These are phyloP conservation scores for Zaprionus obscuricornis DNA, from an alignment of 2,888 invertebrate species.

Conservation along the genomic window DNA sequence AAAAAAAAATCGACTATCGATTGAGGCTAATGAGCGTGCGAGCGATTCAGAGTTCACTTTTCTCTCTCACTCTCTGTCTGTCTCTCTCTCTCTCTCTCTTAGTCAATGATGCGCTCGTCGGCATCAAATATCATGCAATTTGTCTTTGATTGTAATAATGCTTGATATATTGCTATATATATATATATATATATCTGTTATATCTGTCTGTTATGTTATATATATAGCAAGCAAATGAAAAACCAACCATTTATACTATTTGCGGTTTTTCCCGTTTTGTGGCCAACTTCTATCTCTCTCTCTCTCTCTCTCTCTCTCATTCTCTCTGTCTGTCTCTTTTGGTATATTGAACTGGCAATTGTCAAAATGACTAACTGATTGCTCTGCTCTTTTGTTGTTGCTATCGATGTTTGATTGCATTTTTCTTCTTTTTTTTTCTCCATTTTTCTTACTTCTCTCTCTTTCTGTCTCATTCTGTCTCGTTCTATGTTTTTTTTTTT, in stretches of 20 bases:
- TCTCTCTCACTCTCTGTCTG: too few relatives aligned
- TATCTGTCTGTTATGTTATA: background rate
- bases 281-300: slow-evolving; percentile 1
- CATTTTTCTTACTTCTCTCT: slow-evolving; percentile 13
- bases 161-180: too few relatives aligned
- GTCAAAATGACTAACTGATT: slow-evolving; percentile 37
- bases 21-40: slow-evolving; percentile 30
- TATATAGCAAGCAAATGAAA: too few relatives aligned
- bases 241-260: too few relatives aligned
- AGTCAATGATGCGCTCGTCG: slow-evolving; percentile 1
- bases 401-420: slow-evolving; percentile 40
- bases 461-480: slow-evolving; percentile 9
- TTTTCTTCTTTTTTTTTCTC: slow-evolving; percentile 20
- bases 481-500: slow-evolving; percentile 5
- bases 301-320: too few relatives aligned
- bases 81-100: background rate
- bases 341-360: slow-evolving; percentile 19
- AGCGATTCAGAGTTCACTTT: too few relatives aligned
- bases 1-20: slow-evolving; percentile 3
- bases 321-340: too few relatives aligned
- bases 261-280: slow-evolving; percentile 12
- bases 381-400: slow-evolving; percentile 17
- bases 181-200: too few relatives aligned
- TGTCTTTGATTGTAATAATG: slow-evolving; percentile 41
- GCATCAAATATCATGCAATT: slow-evolving; percentile 46